phyloP scores from a whole-genome alignment of 2,113 vertebrate species.

The Sapajus apella region DNA sequence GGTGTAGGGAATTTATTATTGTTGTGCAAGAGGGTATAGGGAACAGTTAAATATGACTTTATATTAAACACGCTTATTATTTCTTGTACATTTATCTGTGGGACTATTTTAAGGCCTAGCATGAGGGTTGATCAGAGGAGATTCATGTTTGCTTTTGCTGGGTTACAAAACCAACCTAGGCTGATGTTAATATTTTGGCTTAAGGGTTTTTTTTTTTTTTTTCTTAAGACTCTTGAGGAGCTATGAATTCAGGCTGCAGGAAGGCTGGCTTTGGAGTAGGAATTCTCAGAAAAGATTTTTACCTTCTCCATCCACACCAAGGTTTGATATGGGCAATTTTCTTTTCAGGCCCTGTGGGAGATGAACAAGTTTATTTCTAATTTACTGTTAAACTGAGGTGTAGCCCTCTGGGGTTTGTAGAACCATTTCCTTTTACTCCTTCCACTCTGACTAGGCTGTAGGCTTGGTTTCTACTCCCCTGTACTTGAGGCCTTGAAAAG shows the following conservation, averaged over 20 bases:
- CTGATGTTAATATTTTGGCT: not conserved
- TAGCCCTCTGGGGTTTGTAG: not conserved
- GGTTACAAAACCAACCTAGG: not conserved
- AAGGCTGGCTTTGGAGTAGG: not conserved
- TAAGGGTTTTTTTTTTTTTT: not conserved
- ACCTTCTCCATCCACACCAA: not conserved
- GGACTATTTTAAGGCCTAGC: not conserved
- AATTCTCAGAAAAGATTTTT: constrained; percentile 14
- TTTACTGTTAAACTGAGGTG: not conserved
- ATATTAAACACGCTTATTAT: not conserved
- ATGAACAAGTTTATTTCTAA: constrained; percentile 17
- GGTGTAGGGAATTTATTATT: not conserved
- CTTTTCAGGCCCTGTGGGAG: not conserved
- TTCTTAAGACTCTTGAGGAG: not conserved
- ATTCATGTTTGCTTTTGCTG: not conserved
- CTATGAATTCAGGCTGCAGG: not conserved
- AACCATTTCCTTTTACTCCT: not conserved
- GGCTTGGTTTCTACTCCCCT: not conserved
- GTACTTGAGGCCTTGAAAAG: not conserved
- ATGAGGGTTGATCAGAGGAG: not conserved
- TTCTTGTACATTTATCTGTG: not conserved
- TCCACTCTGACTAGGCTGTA: not conserved
- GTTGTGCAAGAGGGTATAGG: not conserved
- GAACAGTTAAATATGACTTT: not conserved
- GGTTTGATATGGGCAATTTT: not conserved